Evolutionary conservation across 2,888 invertebrate species (phyloP).

Genomic region (Panzeria rudis): DNA sequence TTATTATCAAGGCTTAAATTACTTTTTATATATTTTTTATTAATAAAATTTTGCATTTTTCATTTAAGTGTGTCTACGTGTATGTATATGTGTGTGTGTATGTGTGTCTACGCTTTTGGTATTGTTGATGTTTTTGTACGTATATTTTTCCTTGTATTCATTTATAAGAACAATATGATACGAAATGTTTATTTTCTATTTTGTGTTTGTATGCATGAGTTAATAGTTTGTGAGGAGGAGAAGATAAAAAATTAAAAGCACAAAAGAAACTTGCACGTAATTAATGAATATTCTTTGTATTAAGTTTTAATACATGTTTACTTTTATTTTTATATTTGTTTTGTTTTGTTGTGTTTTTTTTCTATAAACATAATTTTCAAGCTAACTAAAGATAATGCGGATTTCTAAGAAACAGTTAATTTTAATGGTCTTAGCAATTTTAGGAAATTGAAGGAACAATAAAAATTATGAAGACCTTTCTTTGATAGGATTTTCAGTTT

Average conservation of each 20-base stretch:
- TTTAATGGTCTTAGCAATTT: slow-evolving; percentile 1
- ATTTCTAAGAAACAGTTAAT: background rate
- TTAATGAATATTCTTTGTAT: slow-evolving; percentile 49
- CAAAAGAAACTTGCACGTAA: slow-evolving; percentile 14
- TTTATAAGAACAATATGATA: slow-evolving; percentile 36
- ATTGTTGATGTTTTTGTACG: slow-evolving; percentile 1
- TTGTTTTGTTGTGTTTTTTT: background rate
- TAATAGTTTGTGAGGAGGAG: slow-evolving; percentile 30
- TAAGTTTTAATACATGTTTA: slow-evolving; percentile 11
- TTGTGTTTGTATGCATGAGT: slow-evolving; percentile 28
- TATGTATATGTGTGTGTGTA: background rate
- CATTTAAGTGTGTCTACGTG: slow-evolving; percentile 4
- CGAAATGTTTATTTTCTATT: slow-evolving; percentile 18
- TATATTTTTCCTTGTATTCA: slow-evolving; percentile 16
- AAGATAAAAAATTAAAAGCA: slow-evolving; percentile 29
- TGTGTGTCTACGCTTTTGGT: background rate
- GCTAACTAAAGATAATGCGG: background rate
- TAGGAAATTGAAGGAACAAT: background rate
- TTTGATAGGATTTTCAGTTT: background rate
- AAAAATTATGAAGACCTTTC: background rate
- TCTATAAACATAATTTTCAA: background rate
- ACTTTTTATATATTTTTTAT: slow-evolving; percentile 48
- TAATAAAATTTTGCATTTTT: slow-evolving; percentile 59
- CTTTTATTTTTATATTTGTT: too few species aligned
- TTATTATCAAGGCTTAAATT: slow-evolving; percentile 40